Conservation (phyloP, 2,888 invertebrate genomes). For the Hirtodrosophila cameraria region DNA sequence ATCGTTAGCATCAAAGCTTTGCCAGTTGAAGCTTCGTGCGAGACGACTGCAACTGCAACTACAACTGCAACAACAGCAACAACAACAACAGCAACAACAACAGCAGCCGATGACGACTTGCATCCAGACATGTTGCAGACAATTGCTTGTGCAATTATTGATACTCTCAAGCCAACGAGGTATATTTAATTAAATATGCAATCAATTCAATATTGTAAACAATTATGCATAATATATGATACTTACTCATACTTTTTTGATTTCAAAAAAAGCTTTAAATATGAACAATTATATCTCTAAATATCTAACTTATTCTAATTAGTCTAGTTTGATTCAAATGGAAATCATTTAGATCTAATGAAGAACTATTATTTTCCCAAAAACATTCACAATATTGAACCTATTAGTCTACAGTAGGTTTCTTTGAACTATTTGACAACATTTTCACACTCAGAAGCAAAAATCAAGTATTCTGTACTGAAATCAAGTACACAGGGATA, state of each 20-base stretch:
- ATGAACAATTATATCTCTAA: background rate
- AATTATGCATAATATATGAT: background rate
- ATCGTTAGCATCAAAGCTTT: constrained; percentile 61
- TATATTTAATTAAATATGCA: constrained; percentile 3
- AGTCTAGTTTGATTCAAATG: too few relatives aligned
- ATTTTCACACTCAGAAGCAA: too few relatives aligned
- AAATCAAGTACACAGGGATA: too few relatives aligned
- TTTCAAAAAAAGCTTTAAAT: too few relatives aligned
- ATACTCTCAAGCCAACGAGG: constrained; percentile 30
- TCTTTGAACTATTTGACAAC: too few relatives aligned
- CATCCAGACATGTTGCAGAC: constrained; percentile 72
- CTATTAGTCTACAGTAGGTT: too few relatives aligned
- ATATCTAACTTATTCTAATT: too few relatives aligned
- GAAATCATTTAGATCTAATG: too few relatives aligned
- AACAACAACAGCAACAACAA: constrained; percentile 13
- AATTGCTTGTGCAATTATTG: constrained; percentile 66
- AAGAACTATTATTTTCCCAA: too few relatives aligned
- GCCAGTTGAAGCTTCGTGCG: constrained; percentile 59
- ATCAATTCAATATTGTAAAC: background rate
- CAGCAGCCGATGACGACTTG: constrained; percentile 50
- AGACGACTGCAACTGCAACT: constrained; percentile 33
- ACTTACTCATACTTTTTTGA: too few relatives aligned
- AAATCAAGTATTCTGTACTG: too few relatives aligned
- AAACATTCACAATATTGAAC: too few relatives aligned
- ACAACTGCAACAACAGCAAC: constrained; percentile 6